These are phyloP conservation scores for Herpetotheres cachinnans DNA, from an alignment of 2,113 vertebrate species.

Conservation along the genomic window DNA sequence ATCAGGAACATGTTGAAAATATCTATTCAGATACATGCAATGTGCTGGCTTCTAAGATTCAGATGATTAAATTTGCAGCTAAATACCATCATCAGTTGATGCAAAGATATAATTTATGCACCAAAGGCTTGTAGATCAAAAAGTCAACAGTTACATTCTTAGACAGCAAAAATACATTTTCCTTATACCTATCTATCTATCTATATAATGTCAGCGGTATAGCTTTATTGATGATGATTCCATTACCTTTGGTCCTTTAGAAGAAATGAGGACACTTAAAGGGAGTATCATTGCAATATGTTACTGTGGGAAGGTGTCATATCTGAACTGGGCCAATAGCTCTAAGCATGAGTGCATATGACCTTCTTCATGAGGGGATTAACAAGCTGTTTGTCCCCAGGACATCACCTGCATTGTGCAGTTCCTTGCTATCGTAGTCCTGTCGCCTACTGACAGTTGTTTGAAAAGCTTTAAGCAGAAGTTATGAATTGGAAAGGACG, in stretches of 20 bases:
- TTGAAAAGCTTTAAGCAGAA: background rate
- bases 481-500: background rate
- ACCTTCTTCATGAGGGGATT: background rate
- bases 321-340: background rate
- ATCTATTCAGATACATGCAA: background rate
- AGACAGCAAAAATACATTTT: background rate
- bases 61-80: background rate
- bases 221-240: background rate
- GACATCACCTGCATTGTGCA: background rate
- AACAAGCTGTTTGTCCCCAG: background rate
- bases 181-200: background rate
- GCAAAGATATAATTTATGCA: background rate
- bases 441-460: background rate
- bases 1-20: background rate
- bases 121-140: background rate
- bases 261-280: background rate
- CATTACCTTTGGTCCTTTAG: background rate
- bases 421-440: background rate
- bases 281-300: background rate
- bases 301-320: background rate
- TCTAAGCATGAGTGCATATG: background rate
- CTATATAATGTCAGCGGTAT: background rate
- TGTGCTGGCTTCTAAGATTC: background rate
- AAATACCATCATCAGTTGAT: fast-evolving
- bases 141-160: background rate